Conservation (phyloP, 1,140 invertebrate species). For the Rhyzopertha dominica region DNA sequence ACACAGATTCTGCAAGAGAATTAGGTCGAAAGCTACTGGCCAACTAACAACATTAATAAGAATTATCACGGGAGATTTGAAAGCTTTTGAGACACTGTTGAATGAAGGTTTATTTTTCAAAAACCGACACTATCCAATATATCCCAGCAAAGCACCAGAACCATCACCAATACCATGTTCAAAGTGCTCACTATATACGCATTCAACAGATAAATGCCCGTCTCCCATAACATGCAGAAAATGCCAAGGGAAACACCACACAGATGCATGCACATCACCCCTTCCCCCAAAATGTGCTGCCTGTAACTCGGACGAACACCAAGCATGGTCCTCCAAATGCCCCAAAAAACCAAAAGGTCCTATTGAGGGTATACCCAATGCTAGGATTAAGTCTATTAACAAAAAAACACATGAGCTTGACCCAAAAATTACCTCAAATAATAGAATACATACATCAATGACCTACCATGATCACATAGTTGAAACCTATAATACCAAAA, state of each 20-base stretch:
- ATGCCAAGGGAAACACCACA: slow-evolving; percentile 1
- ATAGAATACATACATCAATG: slow-evolving; percentile 9
- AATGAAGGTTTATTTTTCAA: too few species aligned
- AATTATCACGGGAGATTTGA: too few species aligned
- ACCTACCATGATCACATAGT: slow-evolving; percentile 4
- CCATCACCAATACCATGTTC: too few species aligned
- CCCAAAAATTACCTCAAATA: neutral
- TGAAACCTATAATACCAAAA: neutral
- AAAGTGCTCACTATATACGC: too few species aligned
- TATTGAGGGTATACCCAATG: slow-evolving; percentile 14
- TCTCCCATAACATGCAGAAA: too few species aligned
- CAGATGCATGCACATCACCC: slow-evolving; percentile 2
- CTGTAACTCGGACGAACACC: slow-evolving; percentile 8
- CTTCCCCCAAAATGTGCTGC: slow-evolving; percentile 10
- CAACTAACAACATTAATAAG: too few species aligned
- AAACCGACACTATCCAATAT: too few species aligned
- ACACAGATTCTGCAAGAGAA: too few species aligned
- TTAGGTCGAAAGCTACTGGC: too few species aligned
- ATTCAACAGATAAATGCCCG: too few species aligned
- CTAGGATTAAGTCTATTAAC: slow-evolving; percentile 11
- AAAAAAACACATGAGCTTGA: slow-evolving; percentile 4
- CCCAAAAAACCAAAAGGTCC: slow-evolving; percentile 8
- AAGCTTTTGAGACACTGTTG: too few species aligned
- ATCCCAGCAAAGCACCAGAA: too few species aligned
- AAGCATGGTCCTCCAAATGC: slow-evolving; percentile 12